These are phyloP conservation scores for Brenthis daphne DNA, from an alignment of 2,888 invertebrate species.

Conservation along the genomic window DNA sequence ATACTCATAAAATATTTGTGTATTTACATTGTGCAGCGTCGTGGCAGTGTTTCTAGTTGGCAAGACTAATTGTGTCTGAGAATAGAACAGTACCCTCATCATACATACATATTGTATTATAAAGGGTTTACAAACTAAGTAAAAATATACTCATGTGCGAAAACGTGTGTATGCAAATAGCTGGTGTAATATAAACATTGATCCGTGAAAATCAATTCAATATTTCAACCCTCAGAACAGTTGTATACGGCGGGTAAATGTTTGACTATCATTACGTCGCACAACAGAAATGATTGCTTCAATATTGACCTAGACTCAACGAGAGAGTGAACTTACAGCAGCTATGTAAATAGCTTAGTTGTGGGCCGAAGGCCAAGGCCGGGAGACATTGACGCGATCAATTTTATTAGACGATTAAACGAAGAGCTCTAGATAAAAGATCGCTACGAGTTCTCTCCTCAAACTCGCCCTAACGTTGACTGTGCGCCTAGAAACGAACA, in stretches of 20 bases:
- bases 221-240: background rate
- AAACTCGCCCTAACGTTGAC: too few species aligned
- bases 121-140: too few species aligned
- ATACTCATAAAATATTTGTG: too few species aligned
- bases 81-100: too few species aligned
- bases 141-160: too few species aligned
- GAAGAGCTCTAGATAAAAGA: background rate
- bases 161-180: too few species aligned
- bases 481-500: too few species aligned
- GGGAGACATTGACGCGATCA: background rate
- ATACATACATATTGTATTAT: too few species aligned
- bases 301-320: background rate
- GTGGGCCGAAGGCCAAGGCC: constrained; percentile 8
- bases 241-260: background rate
- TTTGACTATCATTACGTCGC: constrained; percentile 11
- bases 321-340: background rate
- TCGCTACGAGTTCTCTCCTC: too few species aligned
- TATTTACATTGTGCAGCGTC: too few species aligned
- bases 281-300: constrained; percentile 1
- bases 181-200: background rate
- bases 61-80: too few species aligned
- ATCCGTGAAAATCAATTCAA: background rate
- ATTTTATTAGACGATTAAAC: background rate
- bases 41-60: too few species aligned
- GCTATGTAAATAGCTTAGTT: background rate